A percentile compares a stretch with the other conserved stretches of the same genome.
Evolutionary conservation across 2,888 invertebrate genomes (phyloP).

Genomic region (Drosophila kanekoi): DNA sequence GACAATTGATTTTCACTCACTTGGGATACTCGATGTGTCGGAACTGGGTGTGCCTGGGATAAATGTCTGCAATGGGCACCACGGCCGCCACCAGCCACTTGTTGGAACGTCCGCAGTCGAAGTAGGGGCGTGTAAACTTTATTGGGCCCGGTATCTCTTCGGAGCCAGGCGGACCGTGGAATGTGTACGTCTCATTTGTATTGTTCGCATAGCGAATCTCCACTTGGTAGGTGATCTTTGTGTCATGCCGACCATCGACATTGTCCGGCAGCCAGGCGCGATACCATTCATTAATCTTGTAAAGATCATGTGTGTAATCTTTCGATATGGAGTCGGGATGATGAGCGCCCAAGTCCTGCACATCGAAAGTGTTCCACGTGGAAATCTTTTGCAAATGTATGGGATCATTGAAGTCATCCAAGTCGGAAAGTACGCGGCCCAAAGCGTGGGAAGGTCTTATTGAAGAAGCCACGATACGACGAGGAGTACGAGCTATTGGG

Average conservation of each 20-base stretch:
- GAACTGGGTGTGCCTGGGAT: conserved; percentile 96
- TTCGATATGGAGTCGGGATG: conserved; percentile 91
- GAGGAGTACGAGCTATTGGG: conserved; percentile 97
- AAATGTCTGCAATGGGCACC: conserved; percentile 97
- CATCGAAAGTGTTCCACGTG: conserved; percentile 95
- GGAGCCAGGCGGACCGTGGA: conserved; percentile 96
- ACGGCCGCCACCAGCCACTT: conserved; percentile 98
- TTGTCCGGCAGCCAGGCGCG: conserved; percentile 95
- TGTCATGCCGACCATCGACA: conserved; percentile 93
- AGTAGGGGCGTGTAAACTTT: conserved; percentile 97
- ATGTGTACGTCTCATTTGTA: conserved; percentile 98
- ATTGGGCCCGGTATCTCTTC: conserved; percentile 97
- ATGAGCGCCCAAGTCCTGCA: conserved; percentile 94
- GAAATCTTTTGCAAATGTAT: conserved; percentile 97
- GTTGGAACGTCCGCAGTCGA: conserved; percentile 97
- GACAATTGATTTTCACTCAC: conserved; percentile 86
- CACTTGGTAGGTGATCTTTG: conserved; percentile 96
- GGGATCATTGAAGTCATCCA: conserved; percentile 98
- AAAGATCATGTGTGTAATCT: conserved; percentile 96
- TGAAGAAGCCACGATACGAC: conserved; percentile 97
- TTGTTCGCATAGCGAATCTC: conserved; percentile 97
- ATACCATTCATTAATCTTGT: conserved; percentile 97
- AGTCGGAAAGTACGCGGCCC: conserved; percentile 96
- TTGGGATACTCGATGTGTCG: conserved; percentile 97
- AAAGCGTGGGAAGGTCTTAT: conserved; percentile 96